Percentiles rank a stretch among this genome's conserved stretches.
Conservation (phyloP, 2,113 vertebrate genomes). For the Platysteira castanea region DNA sequence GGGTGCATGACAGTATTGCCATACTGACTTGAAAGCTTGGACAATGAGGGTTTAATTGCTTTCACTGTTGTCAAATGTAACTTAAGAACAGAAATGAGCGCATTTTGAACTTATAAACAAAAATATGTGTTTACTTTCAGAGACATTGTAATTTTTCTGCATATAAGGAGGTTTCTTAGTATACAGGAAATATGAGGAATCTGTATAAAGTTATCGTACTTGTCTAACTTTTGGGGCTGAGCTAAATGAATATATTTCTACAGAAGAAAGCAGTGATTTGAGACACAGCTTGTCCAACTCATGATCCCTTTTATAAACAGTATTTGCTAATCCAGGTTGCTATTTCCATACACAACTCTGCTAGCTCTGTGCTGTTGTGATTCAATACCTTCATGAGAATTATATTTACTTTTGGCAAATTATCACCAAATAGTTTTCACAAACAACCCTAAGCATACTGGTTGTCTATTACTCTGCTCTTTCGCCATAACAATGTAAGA, state of each 20-base stretch:
- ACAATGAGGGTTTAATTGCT: constrained; percentile 9
- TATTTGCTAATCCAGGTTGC: background rate
- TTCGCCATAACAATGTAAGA: background rate
- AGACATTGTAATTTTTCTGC: background rate
- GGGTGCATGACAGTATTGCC: background rate
- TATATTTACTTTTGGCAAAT: background rate
- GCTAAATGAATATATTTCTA: background rate
- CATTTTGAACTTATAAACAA: background rate
- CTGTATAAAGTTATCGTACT: background rate
- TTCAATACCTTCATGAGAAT: background rate
- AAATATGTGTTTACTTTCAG: background rate
- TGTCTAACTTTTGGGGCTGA: background rate
- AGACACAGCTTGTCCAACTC: background rate
- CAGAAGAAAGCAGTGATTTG: background rate
- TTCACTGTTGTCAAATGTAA: background rate
- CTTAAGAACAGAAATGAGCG: background rate
- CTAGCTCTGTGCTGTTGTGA: background rate
- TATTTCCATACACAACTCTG: background rate
- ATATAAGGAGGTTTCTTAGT: background rate
- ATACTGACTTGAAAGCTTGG: background rate
- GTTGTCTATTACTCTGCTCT: background rate
- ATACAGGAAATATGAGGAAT: background rate
- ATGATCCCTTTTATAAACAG: accelerated
- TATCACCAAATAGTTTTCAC: background rate
- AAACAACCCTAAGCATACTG: background rate